Conservation (phyloP, 2,113 vertebrate species). For the Oncorhynchus clarkii region DNA sequence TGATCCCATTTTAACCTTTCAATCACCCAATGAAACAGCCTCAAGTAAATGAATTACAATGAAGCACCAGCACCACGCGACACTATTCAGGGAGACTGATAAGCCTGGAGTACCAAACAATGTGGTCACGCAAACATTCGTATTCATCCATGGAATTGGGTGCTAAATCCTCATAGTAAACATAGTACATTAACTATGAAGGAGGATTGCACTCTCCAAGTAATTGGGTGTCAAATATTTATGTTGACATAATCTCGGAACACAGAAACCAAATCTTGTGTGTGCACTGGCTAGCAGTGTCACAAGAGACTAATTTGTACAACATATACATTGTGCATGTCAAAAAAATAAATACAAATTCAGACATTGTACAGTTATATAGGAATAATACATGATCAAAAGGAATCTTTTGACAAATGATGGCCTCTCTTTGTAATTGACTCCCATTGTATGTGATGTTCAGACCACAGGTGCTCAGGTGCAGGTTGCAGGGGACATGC, state of each 20-base stretch:
- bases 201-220: background rate
- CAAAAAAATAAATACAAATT: background rate
- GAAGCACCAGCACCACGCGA: too few relatives aligned
- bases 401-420: background rate
- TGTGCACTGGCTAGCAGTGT: too few relatives aligned
- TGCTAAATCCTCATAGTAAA: too few relatives aligned
- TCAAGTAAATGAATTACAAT: too few relatives aligned
- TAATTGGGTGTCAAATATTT: conserved; percentile 1
- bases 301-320: too few relatives aligned
- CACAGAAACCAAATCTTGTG: too few relatives aligned
- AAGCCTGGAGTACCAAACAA: too few relatives aligned
- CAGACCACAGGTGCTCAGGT: conserved; percentile 93
- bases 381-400: background rate
- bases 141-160: too few relatives aligned
- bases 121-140: background rate
- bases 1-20: too few relatives aligned
- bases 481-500: conserved; percentile 92
- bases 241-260: background rate
- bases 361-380: background rate
- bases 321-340: background rate
- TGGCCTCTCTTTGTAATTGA: conserved; percentile 10
- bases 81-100: too few relatives aligned
- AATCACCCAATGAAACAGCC: too few relatives aligned
- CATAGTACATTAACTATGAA: too few relatives aligned
- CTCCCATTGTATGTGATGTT: conserved; percentile 40